phyloP scores from a whole-genome alignment of 2,797 vertebrate species.

The Cyclura pinguis region DNA sequence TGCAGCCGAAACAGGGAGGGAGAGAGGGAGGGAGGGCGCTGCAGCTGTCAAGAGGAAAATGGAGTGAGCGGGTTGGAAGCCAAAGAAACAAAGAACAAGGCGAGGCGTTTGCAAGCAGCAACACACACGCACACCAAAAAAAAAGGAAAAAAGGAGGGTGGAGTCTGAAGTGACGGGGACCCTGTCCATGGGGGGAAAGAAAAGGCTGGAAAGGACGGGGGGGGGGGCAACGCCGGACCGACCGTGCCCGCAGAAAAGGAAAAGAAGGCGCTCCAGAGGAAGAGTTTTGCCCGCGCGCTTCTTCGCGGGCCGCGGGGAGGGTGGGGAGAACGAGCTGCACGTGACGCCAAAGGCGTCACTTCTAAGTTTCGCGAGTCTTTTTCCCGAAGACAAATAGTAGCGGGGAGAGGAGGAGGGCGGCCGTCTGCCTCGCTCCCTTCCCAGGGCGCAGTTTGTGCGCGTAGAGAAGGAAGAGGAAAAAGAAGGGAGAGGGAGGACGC shows the following conservation, averaged over 20 bases:
- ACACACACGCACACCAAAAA: too few species aligned
- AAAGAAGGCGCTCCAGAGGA: too few species aligned
- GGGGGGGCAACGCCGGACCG: slow-evolving; percentile 42
- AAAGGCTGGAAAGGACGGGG: slow-evolving; percentile 22
- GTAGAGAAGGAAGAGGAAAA: neutral
- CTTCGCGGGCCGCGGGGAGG: neutral
- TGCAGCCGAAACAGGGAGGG: neutral
- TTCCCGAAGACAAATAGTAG: too few species aligned
- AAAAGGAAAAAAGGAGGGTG: slow-evolving; percentile 23
- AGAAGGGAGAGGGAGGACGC: too few species aligned
- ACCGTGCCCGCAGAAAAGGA: neutral
- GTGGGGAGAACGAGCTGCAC: too few species aligned
- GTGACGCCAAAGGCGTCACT: neutral
- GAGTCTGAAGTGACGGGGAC: slow-evolving; percentile 23
- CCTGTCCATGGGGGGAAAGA: neutral
- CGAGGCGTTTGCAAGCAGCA: too few species aligned
- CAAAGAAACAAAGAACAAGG: too few species aligned
- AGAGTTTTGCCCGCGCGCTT: neutral
- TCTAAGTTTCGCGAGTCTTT: too few species aligned
- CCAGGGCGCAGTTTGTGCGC: too few species aligned
- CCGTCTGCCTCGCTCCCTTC: too few species aligned
- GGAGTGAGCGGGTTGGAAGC: neutral
- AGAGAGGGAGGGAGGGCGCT: neutral
- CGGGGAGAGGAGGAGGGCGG: too few species aligned
- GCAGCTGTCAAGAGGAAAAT: slow-evolving; percentile 52